Evolutionary conservation across 2,888 invertebrate species (phyloP).

Genomic region (Gortyna flavago): DNA sequence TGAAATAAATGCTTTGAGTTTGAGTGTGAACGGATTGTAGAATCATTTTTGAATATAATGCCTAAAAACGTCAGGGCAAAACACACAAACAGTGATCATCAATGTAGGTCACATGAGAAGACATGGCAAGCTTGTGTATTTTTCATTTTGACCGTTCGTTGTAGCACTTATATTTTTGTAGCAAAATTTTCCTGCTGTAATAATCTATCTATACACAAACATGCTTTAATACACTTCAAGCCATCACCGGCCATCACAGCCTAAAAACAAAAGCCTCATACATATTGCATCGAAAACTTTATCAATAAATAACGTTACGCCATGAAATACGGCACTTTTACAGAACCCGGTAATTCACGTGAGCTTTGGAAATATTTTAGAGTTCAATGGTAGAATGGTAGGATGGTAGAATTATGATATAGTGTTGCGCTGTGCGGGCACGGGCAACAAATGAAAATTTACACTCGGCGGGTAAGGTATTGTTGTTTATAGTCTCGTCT

Average conservation of each 20-base stretch:
- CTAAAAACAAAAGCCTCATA: constrained; percentile 60
- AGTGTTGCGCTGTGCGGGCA: constrained; percentile 69
- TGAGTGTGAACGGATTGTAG: too few species aligned
- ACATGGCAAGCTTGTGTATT: neutral
- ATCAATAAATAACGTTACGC: constrained; percentile 71
- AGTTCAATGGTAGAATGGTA: constrained; percentile 81
- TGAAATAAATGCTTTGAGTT: too few species aligned
- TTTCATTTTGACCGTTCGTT: neutral
- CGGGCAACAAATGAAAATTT: constrained; percentile 80
- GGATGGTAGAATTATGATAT: constrained; percentile 84
- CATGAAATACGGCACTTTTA: constrained; percentile 70
- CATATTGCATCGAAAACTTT: constrained; percentile 67
- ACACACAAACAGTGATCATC: neutral
- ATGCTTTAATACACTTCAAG: constrained; percentile 29
- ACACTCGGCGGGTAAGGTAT: constrained; percentile 74
- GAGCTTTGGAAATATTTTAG: constrained; percentile 80
- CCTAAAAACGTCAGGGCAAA: too few species aligned
- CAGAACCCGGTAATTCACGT: constrained; percentile 66
- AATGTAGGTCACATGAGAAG: neutral
- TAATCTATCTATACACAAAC: constrained; percentile 36
- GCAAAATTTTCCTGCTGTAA: constrained; percentile 8
- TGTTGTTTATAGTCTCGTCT: constrained; percentile 75
- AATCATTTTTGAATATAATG: neutral
- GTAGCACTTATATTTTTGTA: neutral
- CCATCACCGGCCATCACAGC: constrained; percentile 42